phyloP scores from a whole-genome alignment of 2,113 vertebrate genomes.

The Phainopepla nitens region DNA sequence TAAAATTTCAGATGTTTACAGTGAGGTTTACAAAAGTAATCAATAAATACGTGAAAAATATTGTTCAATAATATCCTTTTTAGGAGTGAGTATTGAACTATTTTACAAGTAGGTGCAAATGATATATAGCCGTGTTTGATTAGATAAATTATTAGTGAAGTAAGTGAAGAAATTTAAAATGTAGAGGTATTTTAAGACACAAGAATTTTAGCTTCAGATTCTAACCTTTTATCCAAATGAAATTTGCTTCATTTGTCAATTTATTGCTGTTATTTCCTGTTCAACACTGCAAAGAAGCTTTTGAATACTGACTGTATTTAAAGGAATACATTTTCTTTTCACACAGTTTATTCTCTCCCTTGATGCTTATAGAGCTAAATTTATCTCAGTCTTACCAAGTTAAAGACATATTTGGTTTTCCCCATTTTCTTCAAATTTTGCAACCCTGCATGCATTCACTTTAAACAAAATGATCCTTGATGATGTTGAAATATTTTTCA shows the following conservation, averaged over 20 bases:
- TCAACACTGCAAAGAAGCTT: background rate
- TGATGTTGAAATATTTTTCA: background rate
- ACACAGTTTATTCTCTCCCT: background rate
- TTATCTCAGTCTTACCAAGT: background rate
- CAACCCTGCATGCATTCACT: background rate
- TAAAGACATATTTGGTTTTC: background rate
- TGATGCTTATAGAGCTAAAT: background rate
- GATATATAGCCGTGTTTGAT: background rate
- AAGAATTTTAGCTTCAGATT: background rate
- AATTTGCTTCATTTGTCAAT: background rate
- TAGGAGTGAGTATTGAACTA: background rate
- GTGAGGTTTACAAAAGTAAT: background rate
- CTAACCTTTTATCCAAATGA: background rate
- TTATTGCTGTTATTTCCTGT: background rate
- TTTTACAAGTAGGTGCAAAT: background rate
- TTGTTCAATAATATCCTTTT: background rate
- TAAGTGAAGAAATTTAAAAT: background rate
- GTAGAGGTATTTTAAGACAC: background rate
- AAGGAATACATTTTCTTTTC: background rate
- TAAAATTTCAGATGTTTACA: background rate
- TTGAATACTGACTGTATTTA: background rate
- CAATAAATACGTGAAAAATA: background rate
- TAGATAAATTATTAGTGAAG: background rate
- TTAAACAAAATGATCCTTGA: background rate
- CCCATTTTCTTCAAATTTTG: background rate